Conservation (phyloP, 2,797 vertebrate species). For the Esox lucius region DNA sequence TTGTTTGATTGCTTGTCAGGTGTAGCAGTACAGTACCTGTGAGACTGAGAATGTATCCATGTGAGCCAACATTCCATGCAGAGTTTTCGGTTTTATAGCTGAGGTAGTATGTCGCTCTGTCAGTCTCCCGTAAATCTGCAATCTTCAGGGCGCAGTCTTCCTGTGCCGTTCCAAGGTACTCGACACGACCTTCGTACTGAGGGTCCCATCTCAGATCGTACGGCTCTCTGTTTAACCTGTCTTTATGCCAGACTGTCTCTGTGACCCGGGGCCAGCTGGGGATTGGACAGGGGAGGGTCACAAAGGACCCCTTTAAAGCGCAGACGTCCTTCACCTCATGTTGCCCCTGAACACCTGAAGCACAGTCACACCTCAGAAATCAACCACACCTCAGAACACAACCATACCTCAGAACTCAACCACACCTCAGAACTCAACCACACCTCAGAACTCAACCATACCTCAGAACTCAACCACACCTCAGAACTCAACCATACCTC, state of each 20-base stretch:
- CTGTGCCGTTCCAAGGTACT: rapidly evolving
- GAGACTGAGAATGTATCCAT: constrained; percentile 36
- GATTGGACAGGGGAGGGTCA: neutral
- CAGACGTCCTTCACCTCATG: neutral
- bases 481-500: too few species aligned
- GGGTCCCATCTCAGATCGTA: neutral
- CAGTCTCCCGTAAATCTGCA: constrained; percentile 22
- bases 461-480: too few species aligned
- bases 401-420: too few species aligned
- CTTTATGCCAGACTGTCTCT: too few species aligned
- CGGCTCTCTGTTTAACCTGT: too few species aligned
- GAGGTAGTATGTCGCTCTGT: constrained; percentile 37
- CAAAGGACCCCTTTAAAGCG: neutral
- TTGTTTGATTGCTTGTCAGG: too few species aligned
- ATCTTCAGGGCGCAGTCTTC: constrained; percentile 11
- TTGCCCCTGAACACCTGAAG: constrained; percentile 1
- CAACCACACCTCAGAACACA: too few species aligned
- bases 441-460: too few species aligned
- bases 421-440: too few species aligned
- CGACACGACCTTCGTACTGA: constrained; percentile 17
- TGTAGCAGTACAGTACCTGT: constrained; percentile 19
- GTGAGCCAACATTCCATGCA: rapidly evolving
- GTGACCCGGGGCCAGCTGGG: too few species aligned
- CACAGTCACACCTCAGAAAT: neutral
- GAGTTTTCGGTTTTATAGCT: constrained; percentile 8